Conservation (phyloP, 2,888 invertebrate species). For the Hydrotaea cyrtoneurina region DNA sequence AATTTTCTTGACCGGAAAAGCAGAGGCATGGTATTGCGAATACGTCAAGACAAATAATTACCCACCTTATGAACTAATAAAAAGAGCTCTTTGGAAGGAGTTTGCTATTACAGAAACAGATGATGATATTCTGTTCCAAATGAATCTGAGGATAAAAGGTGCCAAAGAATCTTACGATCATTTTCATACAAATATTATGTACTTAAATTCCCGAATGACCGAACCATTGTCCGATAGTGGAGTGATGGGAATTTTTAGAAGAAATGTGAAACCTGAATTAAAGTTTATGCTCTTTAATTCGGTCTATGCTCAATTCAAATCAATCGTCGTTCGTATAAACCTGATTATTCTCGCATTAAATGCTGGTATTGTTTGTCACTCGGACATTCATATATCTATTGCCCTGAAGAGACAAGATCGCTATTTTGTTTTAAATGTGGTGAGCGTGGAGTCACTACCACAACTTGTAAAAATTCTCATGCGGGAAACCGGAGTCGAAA, state of each 20-base stretch:
- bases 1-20: slow-evolving; percentile 9
- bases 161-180: slow-evolving; percentile 21
- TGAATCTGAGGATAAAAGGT: neutral
- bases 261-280: neutral
- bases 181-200: slow-evolving; percentile 14
- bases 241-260: too few species aligned
- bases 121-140: slow-evolving; percentile 2
- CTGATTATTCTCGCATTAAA: slow-evolving; percentile 36
- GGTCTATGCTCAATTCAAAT: neutral
- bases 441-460: slow-evolving; percentile 6
- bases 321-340: neutral
- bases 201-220: slow-evolving; percentile 17
- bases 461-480: slow-evolving; percentile 23
- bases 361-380: too few species aligned
- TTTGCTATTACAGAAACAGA: slow-evolving; percentile 24
- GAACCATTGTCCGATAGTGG: slow-evolving; percentile 16
- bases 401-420: too few species aligned
- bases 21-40: slow-evolving; percentile 30
- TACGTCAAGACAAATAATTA: slow-evolving; percentile 22
- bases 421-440: too few species aligned
- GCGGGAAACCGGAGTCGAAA: slow-evolving; percentile 26
- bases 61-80: neutral
- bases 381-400: too few species aligned
- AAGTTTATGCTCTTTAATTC: slow-evolving; percentile 30
- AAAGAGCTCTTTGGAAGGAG: slow-evolving; percentile 11